Conservation (phyloP, 2,888 invertebrate species). For the Drosophila silvestris region DNA sequence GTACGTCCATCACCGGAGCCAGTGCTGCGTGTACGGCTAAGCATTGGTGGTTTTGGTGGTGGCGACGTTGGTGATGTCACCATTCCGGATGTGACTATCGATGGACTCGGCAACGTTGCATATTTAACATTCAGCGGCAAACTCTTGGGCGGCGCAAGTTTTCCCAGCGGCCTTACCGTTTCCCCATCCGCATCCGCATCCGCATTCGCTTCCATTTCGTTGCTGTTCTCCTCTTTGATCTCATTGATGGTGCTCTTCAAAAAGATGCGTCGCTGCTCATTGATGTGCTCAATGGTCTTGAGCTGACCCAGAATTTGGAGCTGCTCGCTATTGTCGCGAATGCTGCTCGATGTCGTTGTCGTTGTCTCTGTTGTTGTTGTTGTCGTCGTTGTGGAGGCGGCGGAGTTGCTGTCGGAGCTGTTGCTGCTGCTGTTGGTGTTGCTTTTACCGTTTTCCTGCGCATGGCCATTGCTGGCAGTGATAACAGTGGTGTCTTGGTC, state of each 20-base stretch:
- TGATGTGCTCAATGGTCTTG: conserved; percentile 77
- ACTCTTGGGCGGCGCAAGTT: conserved; percentile 45
- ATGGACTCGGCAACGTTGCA: conserved; percentile 67
- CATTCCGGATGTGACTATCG: conserved; percentile 35
- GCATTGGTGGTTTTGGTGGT: conserved; percentile 82
- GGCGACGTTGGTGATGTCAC: conserved; percentile 74
- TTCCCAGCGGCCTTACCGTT: conserved; percentile 5
- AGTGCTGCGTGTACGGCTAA: conserved; percentile 80
- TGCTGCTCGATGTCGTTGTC: neutral
- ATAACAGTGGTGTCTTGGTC: conserved; percentile 20
- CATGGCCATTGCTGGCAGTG: conserved; percentile 33
- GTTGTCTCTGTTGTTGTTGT: neutral
- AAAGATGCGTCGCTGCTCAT: conserved; percentile 78
- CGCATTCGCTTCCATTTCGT: neutral
- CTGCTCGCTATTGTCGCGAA: conserved; percentile 29
- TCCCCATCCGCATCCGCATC: neutral
- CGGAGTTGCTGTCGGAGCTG: neutral
- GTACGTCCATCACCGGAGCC: conserved; percentile 72
- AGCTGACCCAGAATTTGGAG: conserved; percentile 75
- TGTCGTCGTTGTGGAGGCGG: neutral
- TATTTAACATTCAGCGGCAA: conserved; percentile 64
- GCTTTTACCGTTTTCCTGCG: conserved; percentile 13
- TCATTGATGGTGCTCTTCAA: conserved; percentile 73
- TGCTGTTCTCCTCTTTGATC: conserved; percentile 38
- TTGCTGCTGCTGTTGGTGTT: neutral